Base-by-base conservation (phyloP, 2,797 vertebrate genomes). In the Huso huso region DNA sequence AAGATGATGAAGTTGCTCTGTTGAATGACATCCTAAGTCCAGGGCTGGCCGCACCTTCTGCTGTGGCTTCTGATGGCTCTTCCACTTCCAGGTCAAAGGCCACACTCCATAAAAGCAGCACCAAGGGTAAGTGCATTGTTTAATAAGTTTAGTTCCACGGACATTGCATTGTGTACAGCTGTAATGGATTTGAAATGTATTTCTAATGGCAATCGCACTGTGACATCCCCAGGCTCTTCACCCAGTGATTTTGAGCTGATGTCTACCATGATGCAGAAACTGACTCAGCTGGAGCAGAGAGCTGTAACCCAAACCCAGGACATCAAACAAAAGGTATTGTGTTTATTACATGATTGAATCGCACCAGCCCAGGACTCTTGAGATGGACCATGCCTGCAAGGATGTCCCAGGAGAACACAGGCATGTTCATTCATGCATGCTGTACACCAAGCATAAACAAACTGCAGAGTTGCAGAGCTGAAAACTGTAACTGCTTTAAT, bases 231-330 rank as follows among this genome's bases (percentile, higher is more conserved):
- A 93, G 93, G 68, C 0, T 7, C 73, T 63, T 66, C 69, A 11
- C 79, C 62, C 0, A 60, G 69, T 3, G 83, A 92, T 71, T 58
- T 66, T 0, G 90, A 94, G 66, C 82, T 91, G 7, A 48, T 85
- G 70, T 79, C 88, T 59, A 83, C 83, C 63, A 81, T 91, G 90
- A 77, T 78, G 68, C 82, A 82, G 73, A 87, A 85, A 69, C 66
- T 98, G 65, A 64, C 68, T 12, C 69, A 84, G 51, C 71, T 96
- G 79, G 93, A 97, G 75, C 74, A 65, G 51, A 89, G 72, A 62
- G 68, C 93, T 75, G 85, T 70, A 70, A 58, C 49, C 51, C 95
- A 96, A 78, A 76, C 76, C 0, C 67, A 77, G 0, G 89, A 93
- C 76, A 81, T 95, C 0, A 70, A 83, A 23, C 12, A 49, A 51